Base-by-base conservation (phyloP, 2,797 vertebrate genomes). In the Todus mexicanus region DNA sequence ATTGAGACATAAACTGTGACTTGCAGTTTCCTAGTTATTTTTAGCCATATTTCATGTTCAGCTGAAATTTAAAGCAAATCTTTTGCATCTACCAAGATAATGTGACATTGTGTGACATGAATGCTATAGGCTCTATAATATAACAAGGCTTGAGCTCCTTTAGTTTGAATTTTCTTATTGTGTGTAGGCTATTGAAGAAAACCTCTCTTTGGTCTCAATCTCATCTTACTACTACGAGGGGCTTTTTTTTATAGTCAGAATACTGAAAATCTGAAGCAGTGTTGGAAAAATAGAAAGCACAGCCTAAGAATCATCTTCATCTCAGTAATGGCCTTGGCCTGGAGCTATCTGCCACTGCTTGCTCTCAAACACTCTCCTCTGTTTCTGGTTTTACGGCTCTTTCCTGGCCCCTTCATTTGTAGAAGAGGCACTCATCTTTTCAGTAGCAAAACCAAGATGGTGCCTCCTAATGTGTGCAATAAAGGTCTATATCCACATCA, bases 131-230 rank as follows among this genome's bases (percentile, higher is more conserved):
- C 11, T 48, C 47, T 42, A 14, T 71, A 74, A 77, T 17, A 18
- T 61, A 65, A 18, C 15, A 37, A 22, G 14, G 4, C 48, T 61
- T 87, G 61, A 69, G 17, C 35, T 89, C 50, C 35, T 87, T 91
- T 85, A 59, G 66, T 85, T 63, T 84, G 70, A 59, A 37, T 94
- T 89, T 92, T 43, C 47, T 93, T 35, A n/a, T 12, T 50, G 27
- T 86, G 77, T 84, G 13, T 73, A 6, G 63, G 47, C 31, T 84
- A 2, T 19, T 70, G 47, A 64, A 91, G 63, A 70, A 93, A 51
- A 61, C 11, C 17, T 57, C 16, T 61, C 74, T 86, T 53, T 92
- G 40, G 87, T 93, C 56, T 89, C 19, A 8, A 10, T 91, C 50
- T 56, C 42, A 1, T 71, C 37, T 23, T 68, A 9, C 45, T 79